phyloP scores from a whole-genome alignment of 1,140 invertebrate genomes.

The Drosophila equinoxialis region DNA sequence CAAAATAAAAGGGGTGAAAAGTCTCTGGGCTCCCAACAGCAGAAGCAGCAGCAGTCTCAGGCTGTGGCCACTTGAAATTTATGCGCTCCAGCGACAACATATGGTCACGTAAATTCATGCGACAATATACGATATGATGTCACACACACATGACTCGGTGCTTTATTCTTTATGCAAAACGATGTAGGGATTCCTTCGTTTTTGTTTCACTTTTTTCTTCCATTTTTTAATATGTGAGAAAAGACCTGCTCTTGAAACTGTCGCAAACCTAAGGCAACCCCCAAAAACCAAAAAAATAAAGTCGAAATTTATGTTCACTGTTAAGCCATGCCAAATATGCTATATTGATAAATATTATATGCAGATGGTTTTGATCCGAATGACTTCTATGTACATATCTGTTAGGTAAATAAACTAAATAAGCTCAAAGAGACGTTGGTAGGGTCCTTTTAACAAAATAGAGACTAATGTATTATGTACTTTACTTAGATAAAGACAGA shows the following conservation, averaged over 20 bases:
- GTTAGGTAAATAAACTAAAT: no score
- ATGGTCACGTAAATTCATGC: conserved; percentile 81
- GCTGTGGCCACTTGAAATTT: conserved; percentile 74
- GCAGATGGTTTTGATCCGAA: background rate
- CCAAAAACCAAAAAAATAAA: background rate
- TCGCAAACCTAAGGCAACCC: conserved; percentile 24
- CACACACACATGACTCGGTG: conserved; percentile 66
- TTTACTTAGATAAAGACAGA: no score
- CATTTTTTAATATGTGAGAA: conserved; percentile 73
- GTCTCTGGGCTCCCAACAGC: conserved; percentile 24
- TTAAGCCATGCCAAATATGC: background rate
- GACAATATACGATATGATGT: conserved; percentile 81
- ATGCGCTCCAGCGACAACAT: conserved; percentile 78
- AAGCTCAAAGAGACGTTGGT: no score
- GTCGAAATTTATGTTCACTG: background rate
- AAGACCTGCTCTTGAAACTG: conserved; percentile 59
- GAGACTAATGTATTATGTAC: no score
- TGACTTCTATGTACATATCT: no score
- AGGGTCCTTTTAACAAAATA: no score
- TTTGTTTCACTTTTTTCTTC: conserved; percentile 10
- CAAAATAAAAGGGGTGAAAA: conserved; percentile 18
- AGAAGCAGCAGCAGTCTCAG: conserved; percentile 47
- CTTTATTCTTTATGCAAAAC: conserved; percentile 80
- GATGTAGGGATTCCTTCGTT: conserved; percentile 64
- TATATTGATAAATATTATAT: conserved; percentile 3